Percentiles rank a stretch among this genome's conserved stretches.
These are phyloP conservation scores for Carapus acus DNA, from an alignment of 2,797 vertebrate genomes.

Conservation along the genomic window DNA sequence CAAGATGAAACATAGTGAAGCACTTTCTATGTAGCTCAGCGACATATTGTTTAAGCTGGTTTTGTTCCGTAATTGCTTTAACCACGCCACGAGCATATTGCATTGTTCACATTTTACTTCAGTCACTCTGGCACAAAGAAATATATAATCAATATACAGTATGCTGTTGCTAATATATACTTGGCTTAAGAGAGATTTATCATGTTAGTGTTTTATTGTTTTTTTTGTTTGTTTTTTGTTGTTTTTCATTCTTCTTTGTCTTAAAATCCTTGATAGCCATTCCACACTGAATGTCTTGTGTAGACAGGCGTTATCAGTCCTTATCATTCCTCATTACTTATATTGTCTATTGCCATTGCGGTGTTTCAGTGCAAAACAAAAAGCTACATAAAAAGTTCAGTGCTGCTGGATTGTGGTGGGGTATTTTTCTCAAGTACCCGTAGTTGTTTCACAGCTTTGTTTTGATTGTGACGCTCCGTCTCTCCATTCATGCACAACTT, in stretches of 20 bases:
- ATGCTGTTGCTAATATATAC: slow-evolving; percentile 3
- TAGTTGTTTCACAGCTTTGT: not conserved
- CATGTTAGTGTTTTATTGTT: slow-evolving; percentile 10
- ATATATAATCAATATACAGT: not conserved
- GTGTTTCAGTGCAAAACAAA: too few species aligned
- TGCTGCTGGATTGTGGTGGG: not conserved
- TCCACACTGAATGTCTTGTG: not conserved
- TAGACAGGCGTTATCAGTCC: slow-evolving; percentile 29
- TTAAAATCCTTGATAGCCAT: slow-evolving; percentile 2
- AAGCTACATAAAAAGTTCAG: not conserved
- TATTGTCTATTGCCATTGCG: slow-evolving; percentile 18
- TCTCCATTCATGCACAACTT: slow-evolving; percentile 7
- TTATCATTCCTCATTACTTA: slow-evolving; percentile 16
- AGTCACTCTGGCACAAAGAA: too few species aligned
- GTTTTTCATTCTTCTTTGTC: not conserved
- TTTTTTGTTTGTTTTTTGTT: slow-evolving; percentile 19
- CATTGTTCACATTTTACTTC: not conserved
- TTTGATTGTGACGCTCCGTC: slow-evolving; percentile 9
- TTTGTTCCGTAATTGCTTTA: too few species aligned
- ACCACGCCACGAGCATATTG: slow-evolving; percentile 1
- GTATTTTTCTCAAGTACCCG: too few species aligned
- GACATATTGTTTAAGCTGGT: too few species aligned
- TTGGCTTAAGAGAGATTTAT: not conserved
- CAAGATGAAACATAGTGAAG: slow-evolving; percentile 16
- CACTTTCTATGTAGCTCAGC: slow-evolving; percentile 35